Conservation (phyloP, 2,797 vertebrate species). For the Furcifer pardalis region DNA sequence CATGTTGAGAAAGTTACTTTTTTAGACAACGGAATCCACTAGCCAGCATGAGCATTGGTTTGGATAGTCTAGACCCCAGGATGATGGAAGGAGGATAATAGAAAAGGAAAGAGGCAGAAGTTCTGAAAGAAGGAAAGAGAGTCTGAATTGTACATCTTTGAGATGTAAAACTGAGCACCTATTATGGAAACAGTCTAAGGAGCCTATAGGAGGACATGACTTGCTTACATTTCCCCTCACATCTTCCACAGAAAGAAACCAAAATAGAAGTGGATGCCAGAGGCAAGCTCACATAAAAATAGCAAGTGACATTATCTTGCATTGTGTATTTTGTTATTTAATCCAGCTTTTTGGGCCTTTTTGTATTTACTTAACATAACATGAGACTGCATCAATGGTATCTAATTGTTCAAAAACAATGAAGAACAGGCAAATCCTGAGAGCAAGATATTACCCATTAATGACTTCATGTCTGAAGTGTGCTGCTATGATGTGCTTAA, state of each 20-base stretch:
- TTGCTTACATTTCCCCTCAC: not conserved
- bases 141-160: no score
- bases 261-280: not conserved
- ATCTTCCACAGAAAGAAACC: not conserved
- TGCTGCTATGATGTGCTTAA: constrained; percentile 11
- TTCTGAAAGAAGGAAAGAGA: not conserved
- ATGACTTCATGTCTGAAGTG: constrained; percentile 13
- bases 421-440: constrained; percentile 9
- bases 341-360: not conserved
- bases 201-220: not conserved
- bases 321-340: no score
- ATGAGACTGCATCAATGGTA: constrained; percentile 6
- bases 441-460: constrained; percentile 21
- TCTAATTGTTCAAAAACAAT: constrained; percentile 15
- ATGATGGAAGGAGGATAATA: not conserved
- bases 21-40: no score
- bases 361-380: not conserved
- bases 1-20: no score
- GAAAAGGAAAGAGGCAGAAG: not conserved
- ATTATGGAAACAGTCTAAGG: not conserved
- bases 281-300: not conserved
- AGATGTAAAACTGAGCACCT: no score
- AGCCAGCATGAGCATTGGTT: no score
- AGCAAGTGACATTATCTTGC: not conserved
- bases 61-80: not conserved